Percentiles rank a stretch among this genome's conserved stretches.
These are phyloP conservation scores for Eretmochelys imbricata DNA, from an alignment of 2,113 vertebrate species.

Conservation along the genomic window DNA sequence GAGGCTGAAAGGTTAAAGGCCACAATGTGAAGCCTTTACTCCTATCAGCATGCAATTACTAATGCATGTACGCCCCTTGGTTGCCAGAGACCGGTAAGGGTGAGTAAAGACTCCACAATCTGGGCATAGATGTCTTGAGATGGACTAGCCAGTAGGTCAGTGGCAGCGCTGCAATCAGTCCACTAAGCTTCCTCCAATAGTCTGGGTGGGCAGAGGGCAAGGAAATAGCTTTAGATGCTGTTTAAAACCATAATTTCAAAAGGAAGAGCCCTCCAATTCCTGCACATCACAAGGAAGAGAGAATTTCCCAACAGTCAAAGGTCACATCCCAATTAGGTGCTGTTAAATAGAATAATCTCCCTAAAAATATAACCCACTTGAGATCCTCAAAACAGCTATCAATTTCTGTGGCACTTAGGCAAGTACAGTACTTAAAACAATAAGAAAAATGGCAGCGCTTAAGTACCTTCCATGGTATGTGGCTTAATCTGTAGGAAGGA, in stretches of 20 bases:
- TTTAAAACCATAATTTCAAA: not conserved
- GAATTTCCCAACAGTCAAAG: not conserved
- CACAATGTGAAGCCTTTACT: not conserved
- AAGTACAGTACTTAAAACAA: not conserved
- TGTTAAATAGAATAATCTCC: not conserved
- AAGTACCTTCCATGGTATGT: not conserved
- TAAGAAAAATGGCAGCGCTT: not conserved
- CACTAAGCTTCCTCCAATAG: not conserved
- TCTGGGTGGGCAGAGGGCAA: not conserved
- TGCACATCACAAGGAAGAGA: not conserved
- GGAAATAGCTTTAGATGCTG: accelerated
- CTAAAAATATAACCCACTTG: not conserved
- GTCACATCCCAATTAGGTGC: not conserved
- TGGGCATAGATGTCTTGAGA: not conserved
- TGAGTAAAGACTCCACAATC: not conserved
- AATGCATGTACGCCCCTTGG: too few relatives aligned
- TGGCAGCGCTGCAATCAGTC: not conserved
- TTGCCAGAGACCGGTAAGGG: not conserved
- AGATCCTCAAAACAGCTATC: not conserved
- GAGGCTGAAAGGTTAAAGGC: not conserved
- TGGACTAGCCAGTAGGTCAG: not conserved
- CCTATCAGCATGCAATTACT: not conserved
- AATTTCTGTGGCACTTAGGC: not conserved
- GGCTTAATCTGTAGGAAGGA: not conserved
- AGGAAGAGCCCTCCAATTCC: not conserved